phyloP scores from a whole-genome alignment of 2,888 invertebrate species.

The Mythimna lalbum region DNA sequence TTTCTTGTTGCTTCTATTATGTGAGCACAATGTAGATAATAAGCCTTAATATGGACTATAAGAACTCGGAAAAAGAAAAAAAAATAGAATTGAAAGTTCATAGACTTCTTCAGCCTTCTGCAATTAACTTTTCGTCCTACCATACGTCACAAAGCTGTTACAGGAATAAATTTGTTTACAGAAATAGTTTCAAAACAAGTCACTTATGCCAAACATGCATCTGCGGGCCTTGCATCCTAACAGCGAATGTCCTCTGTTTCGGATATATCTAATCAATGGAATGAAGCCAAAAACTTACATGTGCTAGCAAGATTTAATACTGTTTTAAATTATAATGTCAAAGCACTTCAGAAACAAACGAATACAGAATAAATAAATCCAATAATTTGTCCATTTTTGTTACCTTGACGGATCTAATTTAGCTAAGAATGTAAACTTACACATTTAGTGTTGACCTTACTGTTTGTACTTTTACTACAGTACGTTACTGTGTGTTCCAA shows the following conservation, averaged over 20 bases:
- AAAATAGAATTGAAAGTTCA: too few species aligned
- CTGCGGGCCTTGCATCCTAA: slow-evolving; percentile 44
- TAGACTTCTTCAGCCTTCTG: background rate
- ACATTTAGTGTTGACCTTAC: slow-evolving; percentile 39
- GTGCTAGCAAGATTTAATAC: slow-evolving; percentile 31
- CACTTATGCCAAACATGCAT: slow-evolving; percentile 51
- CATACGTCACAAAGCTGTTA: background rate
- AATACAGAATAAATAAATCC: slow-evolving; percentile 20
- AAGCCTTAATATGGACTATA: too few species aligned
- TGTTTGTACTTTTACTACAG: slow-evolving; percentile 33
- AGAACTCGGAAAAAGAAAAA: too few species aligned
- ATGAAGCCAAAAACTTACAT: slow-evolving; percentile 62
- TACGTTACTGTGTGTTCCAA: slow-evolving; percentile 9
- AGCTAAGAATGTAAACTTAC: slow-evolving; percentile 22
- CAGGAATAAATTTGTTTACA: slow-evolving; percentile 36
- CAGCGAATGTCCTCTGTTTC: slow-evolving; percentile 47
- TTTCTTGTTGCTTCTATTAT: too few species aligned
- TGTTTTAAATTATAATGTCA: slow-evolving; percentile 24
- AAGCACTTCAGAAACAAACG: slow-evolving; percentile 14
- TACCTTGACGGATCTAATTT: slow-evolving; percentile 45
- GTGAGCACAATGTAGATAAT: too few species aligned
- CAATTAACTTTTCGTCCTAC: background rate
- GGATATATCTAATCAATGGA: slow-evolving; percentile 63
- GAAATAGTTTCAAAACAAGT: slow-evolving; percentile 45
- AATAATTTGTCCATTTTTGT: slow-evolving; percentile 15